Evolutionary conservation across 2,888 invertebrate genomes (phyloP).

Genomic region (Athalia rosae): DNA sequence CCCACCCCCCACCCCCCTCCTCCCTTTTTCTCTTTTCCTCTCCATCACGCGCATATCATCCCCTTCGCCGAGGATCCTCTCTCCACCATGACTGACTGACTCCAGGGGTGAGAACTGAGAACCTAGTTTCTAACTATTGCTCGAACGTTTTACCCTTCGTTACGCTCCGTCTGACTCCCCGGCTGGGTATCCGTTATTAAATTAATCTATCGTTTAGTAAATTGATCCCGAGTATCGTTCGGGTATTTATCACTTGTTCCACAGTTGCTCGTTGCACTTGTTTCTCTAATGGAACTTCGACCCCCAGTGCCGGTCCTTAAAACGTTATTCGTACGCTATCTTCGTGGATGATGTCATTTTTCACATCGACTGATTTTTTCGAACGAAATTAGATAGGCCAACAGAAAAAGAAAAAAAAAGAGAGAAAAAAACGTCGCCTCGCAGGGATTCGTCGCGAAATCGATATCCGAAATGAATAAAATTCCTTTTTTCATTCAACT

Average conservation of each 20-base stretch:
- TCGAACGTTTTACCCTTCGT: conserved; percentile 61
- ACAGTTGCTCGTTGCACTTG: conserved; percentile 44
- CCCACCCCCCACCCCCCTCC: neutral
- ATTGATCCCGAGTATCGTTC: conserved; percentile 64
- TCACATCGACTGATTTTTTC: too few relatives aligned
- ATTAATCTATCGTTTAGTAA: conserved; percentile 69
- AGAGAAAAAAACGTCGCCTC: too few relatives aligned
- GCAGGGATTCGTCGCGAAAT: too few relatives aligned
- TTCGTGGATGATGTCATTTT: too few relatives aligned
- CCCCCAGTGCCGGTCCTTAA: too few relatives aligned
- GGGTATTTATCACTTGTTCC: conserved; percentile 57
- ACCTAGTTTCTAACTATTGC: conserved; percentile 62
- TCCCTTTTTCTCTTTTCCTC: neutral
- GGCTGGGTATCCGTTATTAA: conserved; percentile 63
- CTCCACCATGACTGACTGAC: neutral
- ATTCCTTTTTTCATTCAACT: too few relatives aligned
- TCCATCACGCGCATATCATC: neutral
- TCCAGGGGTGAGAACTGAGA: conserved; percentile 54
- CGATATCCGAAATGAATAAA: too few relatives aligned
- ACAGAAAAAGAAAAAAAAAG: too few relatives aligned
- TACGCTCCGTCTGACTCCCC: conserved; percentile 55
- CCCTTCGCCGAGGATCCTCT: conserved; percentile 14
- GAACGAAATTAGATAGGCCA: too few relatives aligned
- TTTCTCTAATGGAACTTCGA: neutral
- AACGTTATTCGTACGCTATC: too few relatives aligned